phyloP scores from a whole-genome alignment of 2,797 vertebrate genomes.

The Myotis findleyi region DNA sequence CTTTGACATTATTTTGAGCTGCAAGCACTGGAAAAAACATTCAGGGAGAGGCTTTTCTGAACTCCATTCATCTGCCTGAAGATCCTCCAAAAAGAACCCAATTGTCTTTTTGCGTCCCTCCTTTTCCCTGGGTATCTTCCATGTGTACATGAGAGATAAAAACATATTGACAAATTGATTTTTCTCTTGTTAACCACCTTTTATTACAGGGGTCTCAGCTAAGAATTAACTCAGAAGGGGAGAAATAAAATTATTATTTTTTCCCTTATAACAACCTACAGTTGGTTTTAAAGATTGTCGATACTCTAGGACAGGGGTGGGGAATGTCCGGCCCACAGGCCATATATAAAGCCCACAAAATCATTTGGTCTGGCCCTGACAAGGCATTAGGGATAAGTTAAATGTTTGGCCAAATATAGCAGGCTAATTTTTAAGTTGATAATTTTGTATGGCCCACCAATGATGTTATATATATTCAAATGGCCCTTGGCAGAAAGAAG shows the following conservation, averaged over 20 bases:
- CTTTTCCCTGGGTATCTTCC: not conserved
- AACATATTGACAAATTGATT: not conserved
- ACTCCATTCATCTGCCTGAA: not conserved
- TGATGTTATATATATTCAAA: no score
- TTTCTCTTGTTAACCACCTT: not conserved
- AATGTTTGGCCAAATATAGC: no score
- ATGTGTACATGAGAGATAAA: not conserved
- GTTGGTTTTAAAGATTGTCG: slow-evolving; percentile 31
- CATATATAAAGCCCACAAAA: no score
- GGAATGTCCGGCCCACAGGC: no score
- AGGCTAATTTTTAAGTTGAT: no score
- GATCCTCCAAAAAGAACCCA: not conserved
- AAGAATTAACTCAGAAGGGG: slow-evolving; percentile 13
- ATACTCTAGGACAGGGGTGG: not conserved
- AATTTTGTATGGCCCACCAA: no score
- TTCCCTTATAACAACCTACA: not conserved
- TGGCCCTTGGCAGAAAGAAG: no score
- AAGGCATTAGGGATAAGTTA: no score
- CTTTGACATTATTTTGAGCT: not conserved
- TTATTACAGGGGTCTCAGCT: not conserved
- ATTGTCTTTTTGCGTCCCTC: not conserved
- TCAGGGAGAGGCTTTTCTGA: not conserved
- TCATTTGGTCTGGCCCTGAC: no score
- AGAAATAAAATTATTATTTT: not conserved
- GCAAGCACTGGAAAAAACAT: not conserved